phyloP scores from a whole-genome alignment of 2,888 invertebrate species.

The Drosophila algonquin region DNA sequence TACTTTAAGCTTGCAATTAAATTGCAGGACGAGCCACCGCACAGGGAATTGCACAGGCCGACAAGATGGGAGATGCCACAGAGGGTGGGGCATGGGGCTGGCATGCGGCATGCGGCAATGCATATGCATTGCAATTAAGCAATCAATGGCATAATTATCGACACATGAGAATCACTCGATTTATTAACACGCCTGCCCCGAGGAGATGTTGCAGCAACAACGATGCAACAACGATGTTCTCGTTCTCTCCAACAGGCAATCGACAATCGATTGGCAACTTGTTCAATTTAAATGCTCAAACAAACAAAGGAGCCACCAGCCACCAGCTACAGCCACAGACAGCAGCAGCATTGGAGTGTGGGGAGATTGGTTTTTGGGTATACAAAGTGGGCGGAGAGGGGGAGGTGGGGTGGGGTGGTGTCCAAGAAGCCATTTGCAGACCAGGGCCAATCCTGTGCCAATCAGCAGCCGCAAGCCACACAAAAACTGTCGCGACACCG shows the following conservation, averaged over 20 bases:
- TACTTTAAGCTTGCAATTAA: constrained; percentile 56
- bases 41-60: constrained; percentile 22
- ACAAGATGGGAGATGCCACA: neutral
- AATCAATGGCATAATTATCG: constrained; percentile 78
- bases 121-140: constrained; percentile 78
- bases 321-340: constrained; percentile 24
- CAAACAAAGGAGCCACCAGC: constrained; percentile 44
- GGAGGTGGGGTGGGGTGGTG: neutral
- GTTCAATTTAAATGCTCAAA: constrained; percentile 62
- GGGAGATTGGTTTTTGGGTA: neutral
- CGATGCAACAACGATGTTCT: neutral
- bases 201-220: constrained; percentile 31
- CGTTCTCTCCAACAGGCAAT: constrained; percentile 21
- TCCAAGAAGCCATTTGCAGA: constrained; percentile 24
- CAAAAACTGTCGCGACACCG: constrained; percentile 38
- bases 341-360: neutral
- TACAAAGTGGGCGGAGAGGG: neutral
- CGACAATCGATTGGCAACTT: constrained; percentile 49
- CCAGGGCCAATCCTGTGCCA: neutral
- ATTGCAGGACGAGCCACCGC: constrained; percentile 37
- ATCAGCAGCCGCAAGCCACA: constrained; percentile 35
- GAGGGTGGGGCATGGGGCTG: neutral
- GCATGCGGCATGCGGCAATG: constrained; percentile 5
- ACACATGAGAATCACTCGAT: constrained; percentile 77
- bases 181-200: constrained; percentile 75